These are phyloP conservation scores for Cynopterus brachyotis DNA, from an alignment of 2,113 vertebrate genomes.

Conservation along the genomic window DNA sequence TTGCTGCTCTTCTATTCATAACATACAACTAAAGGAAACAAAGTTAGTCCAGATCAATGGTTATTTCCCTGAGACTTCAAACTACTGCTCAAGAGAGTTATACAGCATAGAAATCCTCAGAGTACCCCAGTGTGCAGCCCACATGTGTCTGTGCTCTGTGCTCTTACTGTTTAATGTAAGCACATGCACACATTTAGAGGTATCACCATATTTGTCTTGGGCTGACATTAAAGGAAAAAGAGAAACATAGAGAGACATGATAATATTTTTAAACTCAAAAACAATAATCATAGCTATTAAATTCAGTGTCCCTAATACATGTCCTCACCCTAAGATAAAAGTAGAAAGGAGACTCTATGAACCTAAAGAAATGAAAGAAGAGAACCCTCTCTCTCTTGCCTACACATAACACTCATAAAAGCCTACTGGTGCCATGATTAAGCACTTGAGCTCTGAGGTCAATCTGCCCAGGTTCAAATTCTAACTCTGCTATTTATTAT, in stretches of 20 bases:
- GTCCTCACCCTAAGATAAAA: background rate
- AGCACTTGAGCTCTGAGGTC: background rate
- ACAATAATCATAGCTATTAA: background rate
- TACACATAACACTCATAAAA: no score
- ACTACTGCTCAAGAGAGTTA: background rate
- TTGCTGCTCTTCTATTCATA: background rate
- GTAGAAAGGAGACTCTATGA: background rate
- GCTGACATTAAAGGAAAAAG: background rate
- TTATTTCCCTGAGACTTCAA: background rate
- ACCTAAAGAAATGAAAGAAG: background rate
- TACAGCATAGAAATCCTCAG: accelerated
- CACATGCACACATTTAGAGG: background rate
- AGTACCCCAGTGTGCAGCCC: background rate
- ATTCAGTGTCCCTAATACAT: background rate
- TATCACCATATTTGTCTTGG: background rate
- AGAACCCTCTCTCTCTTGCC: background rate
- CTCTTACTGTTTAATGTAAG: background rate
- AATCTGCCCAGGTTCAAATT: background rate
- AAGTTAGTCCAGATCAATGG: background rate
- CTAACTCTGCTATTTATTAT: background rate
- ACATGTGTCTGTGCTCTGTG: accelerated
- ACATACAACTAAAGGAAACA: background rate
- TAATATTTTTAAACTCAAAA: background rate
- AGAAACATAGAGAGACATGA: background rate
- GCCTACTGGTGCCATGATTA: background rate